Percentiles rank a stretch among this genome's conserved stretches.
Conservation (phyloP, 1,140 invertebrate genomes). For the Propsilocerus akamusi region DNA sequence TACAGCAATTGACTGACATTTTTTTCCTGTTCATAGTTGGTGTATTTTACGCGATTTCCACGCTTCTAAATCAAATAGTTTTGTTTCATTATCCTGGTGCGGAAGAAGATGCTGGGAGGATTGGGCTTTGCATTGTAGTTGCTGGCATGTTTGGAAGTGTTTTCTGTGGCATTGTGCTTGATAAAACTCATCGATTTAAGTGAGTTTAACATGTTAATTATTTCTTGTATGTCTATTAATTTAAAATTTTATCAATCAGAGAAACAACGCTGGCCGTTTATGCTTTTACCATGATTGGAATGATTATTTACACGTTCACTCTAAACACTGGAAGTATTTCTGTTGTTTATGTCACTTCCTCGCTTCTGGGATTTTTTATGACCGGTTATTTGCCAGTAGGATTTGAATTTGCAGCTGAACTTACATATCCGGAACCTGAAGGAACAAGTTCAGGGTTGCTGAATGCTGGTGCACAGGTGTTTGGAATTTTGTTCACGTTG, state of each 20-base stretch:
- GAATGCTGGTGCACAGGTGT: slow-evolving; percentile 63
- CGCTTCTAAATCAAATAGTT: slow-evolving; percentile 51
- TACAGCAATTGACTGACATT: too few relatives aligned
- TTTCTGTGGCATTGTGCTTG: slow-evolving; percentile 67
- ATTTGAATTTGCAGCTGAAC: slow-evolving; percentile 82
- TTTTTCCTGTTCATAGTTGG: too few relatives aligned
- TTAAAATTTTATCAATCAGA: slow-evolving; percentile 30
- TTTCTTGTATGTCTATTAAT: too few relatives aligned
- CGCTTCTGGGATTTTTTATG: slow-evolving; percentile 47
- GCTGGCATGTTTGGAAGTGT: slow-evolving; percentile 78
- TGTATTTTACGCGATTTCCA: slow-evolving; percentile 87
- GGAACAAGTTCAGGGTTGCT: slow-evolving; percentile 70
- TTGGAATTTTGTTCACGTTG: slow-evolving; percentile 64
- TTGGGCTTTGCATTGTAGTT: slow-evolving; percentile 71
- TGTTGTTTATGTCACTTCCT: slow-evolving; percentile 58
- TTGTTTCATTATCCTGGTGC: slow-evolving; percentile 32
- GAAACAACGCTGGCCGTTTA: slow-evolving; percentile 74
- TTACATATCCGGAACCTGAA: slow-evolving; percentile 84
- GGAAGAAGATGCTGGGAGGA: slow-evolving; percentile 55
- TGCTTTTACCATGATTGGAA: slow-evolving; percentile 59
- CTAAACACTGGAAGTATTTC: slow-evolving; percentile 42
- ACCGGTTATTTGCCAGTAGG: slow-evolving; percentile 76
- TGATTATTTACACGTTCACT: slow-evolving; percentile 71
- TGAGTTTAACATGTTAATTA: slow-evolving; percentile 32
- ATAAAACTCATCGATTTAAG: slow-evolving; percentile 69